Evolutionary conservation across 92 coral and sea anemone genomes (phyloP), one percentile per base, ranked within the genome.

Genomic region (Porites divaricata): DNA sequence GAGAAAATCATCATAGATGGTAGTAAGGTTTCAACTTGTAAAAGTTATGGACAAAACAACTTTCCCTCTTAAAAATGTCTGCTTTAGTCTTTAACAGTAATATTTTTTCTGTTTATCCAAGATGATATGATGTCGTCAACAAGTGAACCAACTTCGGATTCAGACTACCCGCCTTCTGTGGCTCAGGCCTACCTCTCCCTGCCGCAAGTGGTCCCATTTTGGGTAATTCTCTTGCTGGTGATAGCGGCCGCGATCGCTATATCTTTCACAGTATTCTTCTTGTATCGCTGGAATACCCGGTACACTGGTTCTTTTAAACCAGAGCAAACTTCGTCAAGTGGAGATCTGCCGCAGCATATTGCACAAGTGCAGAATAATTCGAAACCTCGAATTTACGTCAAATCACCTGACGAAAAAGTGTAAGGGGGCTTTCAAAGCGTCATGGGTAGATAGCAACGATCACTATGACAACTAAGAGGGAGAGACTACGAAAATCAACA

Each of bases 221-320:
- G 98, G 98, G 74, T 94, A 19, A 94, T 94, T 6, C 76, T 90
- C 35, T 70, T 85, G 48, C 64, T 90, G 17, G 98, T 91, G 19
- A 82, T 89, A 2, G 93, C 84, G 9, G 89, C 95, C 13, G 92
- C 86, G 6, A 74, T 89, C 17, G 92, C 98, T 7, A 91, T 94
- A 16, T 35, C 89, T 1, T 66, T 91, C 66, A 94, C 98, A 19
- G 66, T 94, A 41, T 89, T 89, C 62, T 83, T 94, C 50, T 84
- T 94, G 51, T 94, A 94, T 65, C 93, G 95, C 68, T 94, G 98
- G 98, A 94, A 94, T 85, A 86, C 94, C 15, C 87, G 98, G 23
- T 94, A 94, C 86, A 89, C 91, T 58, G 98, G 98, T 17, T 94
- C 98, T 16, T 91, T 94, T 63, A 94, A 93, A 70, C 94, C 98